Conservation (phyloP, 1,140 invertebrate genomes). For the Hermetia illucens region DNA sequence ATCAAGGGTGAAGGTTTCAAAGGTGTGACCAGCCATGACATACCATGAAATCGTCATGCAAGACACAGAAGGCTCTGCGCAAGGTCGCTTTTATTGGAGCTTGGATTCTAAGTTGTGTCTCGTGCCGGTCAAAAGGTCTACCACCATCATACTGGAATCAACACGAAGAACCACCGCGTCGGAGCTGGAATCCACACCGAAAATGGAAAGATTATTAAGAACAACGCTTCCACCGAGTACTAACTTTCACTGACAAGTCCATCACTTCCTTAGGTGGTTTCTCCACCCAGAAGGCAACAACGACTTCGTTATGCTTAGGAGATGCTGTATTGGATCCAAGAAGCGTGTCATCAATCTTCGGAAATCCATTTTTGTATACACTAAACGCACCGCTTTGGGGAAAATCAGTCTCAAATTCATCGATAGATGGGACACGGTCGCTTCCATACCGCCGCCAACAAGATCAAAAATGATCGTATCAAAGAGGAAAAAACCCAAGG, state of each 20-base stretch:
- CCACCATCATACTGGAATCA: conserved; percentile 96
- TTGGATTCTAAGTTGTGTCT: conserved; percentile 96
- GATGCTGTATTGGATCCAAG: conserved; percentile 89
- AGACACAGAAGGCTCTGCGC: conserved; percentile 96
- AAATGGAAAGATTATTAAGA: conserved; percentile 86
- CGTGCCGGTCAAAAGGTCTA: conserved; percentile 98
- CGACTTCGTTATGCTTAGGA: conserved; percentile 94
- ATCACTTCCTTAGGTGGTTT: conserved; percentile 99
- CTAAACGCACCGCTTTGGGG: conserved; percentile 83
- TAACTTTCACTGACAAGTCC: conserved; percentile 91
- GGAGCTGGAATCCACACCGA: conserved; percentile 74
- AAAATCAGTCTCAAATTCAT: conserved; percentile 97
- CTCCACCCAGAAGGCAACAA: conserved; percentile 97
- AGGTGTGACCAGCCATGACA: conserved; percentile 98
- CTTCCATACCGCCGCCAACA: conserved; percentile 94
- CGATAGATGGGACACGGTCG: conserved; percentile 96
- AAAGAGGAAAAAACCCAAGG: conserved; percentile 55
- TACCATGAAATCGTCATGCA: conserved; percentile 93
- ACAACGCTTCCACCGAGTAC: conserved; percentile 92
- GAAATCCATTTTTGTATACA: conserved; percentile 86
- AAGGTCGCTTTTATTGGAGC: conserved; percentile 99
- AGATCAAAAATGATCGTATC: conserved; percentile 79
- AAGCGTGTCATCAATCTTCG: conserved; percentile 90
- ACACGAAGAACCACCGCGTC: conserved; percentile 97
- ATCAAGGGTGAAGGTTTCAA: conserved; percentile 97